Base-by-base conservation (phyloP, 2,113 vertebrate genomes). In the Hyla sarda region DNA sequence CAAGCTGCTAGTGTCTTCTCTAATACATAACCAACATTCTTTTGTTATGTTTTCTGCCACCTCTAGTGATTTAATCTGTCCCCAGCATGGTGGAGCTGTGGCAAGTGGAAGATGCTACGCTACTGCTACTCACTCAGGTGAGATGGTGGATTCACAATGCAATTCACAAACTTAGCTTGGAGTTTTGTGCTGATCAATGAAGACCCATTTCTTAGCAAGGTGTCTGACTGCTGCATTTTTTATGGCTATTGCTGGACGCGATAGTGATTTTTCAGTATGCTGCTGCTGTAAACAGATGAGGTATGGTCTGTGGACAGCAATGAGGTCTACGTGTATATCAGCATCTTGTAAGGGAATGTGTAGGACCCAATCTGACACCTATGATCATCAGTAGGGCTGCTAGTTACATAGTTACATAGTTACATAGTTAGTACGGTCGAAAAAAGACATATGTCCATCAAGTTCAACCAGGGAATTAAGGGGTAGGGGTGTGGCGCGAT, bases 51-150 rank as follows among this genome's bases (percentile, higher is more conserved):
- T 79, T 92, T 71, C 79, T 84, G 72, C 72, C 47, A 58, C 13
- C 34, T 73, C 88, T 91, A 98, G 97, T 93, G 67, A 91, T 97
- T 71, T 94, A 95, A 90, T 96, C 96, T 87, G 92, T 97, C 89
- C 94, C 96, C 91, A 96, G 94, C 88, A 96, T 97, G 93, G 97
- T 98, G 89, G 97, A 98, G 92, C 94, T 98, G 90, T 98, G 97
- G 97, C 97, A 96, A 87, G 96, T 96, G 17, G 97, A 98, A 88
- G 97, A 98, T 83, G 94, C 95, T 82, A 97, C 97, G 50, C 94
- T 97, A 25, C 91, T 98, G 87, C 88, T 96, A 90, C 95, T 95
- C 88, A 93, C 96, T 78, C 96, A 97, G 96, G 97, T 98, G 95
- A 93, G 92, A 71, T 73, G 60, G 62, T 19, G 5, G 25, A 6